A percentile compares a stretch with the other conserved stretches of the same genome.
These are phyloP conservation scores for Mormyrus hasselquistii DNA, from an alignment of 2,797 vertebrate genomes.

Conservation along the genomic window DNA sequence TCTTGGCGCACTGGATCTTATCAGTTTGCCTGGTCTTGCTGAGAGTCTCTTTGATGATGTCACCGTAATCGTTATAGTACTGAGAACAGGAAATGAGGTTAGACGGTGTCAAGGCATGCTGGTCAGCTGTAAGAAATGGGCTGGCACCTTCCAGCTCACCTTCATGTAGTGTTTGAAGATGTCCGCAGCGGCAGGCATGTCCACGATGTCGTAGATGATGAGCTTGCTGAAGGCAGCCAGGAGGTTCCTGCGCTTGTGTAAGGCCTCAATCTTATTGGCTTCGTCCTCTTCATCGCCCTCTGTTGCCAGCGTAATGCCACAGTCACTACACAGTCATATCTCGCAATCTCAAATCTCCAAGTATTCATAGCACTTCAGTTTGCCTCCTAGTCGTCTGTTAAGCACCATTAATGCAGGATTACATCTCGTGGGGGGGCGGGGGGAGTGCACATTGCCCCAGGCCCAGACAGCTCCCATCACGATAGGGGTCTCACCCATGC, in stretches of 20 bases:
- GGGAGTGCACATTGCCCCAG: neutral
- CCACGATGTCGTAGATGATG: constrained; percentile 98
- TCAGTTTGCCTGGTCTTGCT: constrained; percentile 98
- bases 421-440: neutral
- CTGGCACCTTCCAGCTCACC: constrained; percentile 57
- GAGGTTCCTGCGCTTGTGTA: constrained; percentile 97
- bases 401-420: neutral
- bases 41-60: constrained; percentile 98
- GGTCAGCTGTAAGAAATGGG: neutral
- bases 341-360: neutral
- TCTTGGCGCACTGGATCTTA: constrained; percentile 99
- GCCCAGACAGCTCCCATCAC: too few species aligned
- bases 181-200: constrained; percentile 97
- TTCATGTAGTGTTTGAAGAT: constrained; percentile 99
- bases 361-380: neutral
- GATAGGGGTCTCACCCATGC: constrained; percentile 77
- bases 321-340: neutral
- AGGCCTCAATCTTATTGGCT: constrained; percentile 98
- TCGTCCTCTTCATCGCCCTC: constrained; percentile 99
- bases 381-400: neutral
- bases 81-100: constrained; percentile 34
- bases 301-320: constrained; percentile 35
- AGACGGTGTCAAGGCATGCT: neutral
- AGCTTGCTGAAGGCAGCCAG: constrained; percentile 96
- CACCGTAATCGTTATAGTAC: constrained; percentile 99